Conservation (phyloP, 2,113 vertebrate genomes). For the Brachyistius frenatus region DNA sequence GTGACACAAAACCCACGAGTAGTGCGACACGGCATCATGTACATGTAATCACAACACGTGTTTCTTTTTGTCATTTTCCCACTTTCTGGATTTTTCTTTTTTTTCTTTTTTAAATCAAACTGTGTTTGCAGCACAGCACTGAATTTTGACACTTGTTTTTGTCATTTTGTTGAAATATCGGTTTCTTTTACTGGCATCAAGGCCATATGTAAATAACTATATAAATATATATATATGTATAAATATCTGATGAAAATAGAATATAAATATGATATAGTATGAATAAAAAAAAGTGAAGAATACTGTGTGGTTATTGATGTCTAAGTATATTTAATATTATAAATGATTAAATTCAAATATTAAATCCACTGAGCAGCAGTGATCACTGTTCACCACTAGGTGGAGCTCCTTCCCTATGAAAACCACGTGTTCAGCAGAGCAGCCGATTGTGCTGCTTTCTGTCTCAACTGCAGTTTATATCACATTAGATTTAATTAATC, state of each 20-base stretch:
- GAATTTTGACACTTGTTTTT: slow-evolving; percentile 62
- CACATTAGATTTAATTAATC: too few species aligned
- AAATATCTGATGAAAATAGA: slow-evolving; percentile 73
- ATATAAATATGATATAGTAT: slow-evolving; percentile 77
- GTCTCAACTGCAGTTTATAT: too few species aligned
- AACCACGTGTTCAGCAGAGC: too few species aligned
- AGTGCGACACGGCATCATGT: neutral
- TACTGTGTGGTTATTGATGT: slow-evolving; percentile 5
- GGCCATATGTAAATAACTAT: slow-evolving; percentile 77
- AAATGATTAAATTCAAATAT: neutral
- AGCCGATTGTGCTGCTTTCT: too few species aligned
- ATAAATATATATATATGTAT: slow-evolving; percentile 68
- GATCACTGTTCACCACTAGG: too few species aligned
- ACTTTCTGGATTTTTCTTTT: neutral
- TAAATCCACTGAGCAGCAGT: too few species aligned
- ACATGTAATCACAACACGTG: neutral
- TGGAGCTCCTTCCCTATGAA: too few species aligned
- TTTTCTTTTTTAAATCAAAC: slow-evolving; percentile 25
- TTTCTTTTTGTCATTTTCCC: slow-evolving; percentile 20
- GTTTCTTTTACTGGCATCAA: slow-evolving; percentile 72
- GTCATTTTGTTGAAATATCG: slow-evolving; percentile 66
- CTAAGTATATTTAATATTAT: neutral
- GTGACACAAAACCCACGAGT: slow-evolving; percentile 21
- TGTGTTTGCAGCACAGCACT: slow-evolving; percentile 70
- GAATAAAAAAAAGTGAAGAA: slow-evolving; percentile 75